These are phyloP conservation scores for Hyposoter dolosus DNA, from an alignment of 2,888 invertebrate genomes.

Conservation along the genomic window DNA sequence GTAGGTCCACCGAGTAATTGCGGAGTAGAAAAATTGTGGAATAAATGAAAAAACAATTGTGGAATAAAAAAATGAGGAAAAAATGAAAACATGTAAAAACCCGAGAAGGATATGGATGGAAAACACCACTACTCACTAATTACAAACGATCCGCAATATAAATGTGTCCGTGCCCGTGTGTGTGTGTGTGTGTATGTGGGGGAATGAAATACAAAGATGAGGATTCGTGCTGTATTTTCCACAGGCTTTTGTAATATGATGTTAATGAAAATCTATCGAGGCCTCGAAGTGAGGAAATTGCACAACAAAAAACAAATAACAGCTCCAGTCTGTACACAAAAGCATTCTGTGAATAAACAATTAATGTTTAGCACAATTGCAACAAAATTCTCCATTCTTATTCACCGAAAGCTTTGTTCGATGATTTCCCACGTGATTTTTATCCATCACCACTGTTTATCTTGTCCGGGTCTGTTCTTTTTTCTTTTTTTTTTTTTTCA, in stretches of 20 bases:
- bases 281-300: neutral
- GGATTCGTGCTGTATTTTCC: neutral
- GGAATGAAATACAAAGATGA: neutral
- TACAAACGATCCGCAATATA: no score
- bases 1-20: no score
- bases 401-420: neutral
- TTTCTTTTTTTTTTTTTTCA: neutral
- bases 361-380: neutral
- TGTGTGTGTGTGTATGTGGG: neutral
- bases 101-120: no score
- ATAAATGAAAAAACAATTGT: no score
- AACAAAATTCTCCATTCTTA: slow-evolving; percentile 3
- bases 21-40: no score
- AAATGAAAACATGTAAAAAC: no score
- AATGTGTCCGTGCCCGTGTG: no score
- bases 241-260: slow-evolving; percentile 34
- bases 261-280: slow-evolving; percentile 47
- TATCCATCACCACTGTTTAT: neutral
- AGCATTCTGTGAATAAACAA: slow-evolving; percentile 8
- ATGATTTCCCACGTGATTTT: neutral
- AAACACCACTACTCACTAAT: no score
- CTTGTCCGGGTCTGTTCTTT: neutral
- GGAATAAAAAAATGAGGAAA: no score
- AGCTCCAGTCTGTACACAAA: neutral
- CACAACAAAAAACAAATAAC: slow-evolving; percentile 25